A percentile compares a stretch with the other conserved stretches of the same genome.
Conservation (phyloP, 1,140 invertebrate species). For the Mizuhopecten yessoensis region DNA sequence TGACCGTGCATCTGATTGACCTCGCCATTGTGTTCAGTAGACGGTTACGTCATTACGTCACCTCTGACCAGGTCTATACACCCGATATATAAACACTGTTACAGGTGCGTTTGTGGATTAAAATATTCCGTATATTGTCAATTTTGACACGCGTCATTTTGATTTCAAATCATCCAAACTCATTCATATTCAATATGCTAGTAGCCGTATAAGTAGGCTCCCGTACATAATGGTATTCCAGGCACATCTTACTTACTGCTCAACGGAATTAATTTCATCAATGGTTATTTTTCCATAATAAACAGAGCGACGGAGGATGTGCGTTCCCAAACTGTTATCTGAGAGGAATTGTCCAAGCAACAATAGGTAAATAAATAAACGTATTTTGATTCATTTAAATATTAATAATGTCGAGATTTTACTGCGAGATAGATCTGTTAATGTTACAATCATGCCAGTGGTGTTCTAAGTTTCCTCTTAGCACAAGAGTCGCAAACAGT, state of each 20-base stretch:
- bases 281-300: slow-evolving; percentile 9
- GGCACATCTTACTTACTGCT: slow-evolving; percentile 12
- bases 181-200: slow-evolving; percentile 16
- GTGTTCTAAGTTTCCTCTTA: too few relatives aligned
- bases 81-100: background rate
- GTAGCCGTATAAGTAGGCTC: background rate
- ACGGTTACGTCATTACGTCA: background rate
- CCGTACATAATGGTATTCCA: background rate
- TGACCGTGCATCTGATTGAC: background rate
- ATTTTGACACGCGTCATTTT: slow-evolving; percentile 38
- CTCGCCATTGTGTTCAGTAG: background rate
- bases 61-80: background rate
- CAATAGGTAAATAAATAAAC: background rate
- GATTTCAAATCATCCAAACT: background rate
- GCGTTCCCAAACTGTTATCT: background rate
- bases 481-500: too few relatives aligned
- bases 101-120: slow-evolving; percentile 23
- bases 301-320: background rate
- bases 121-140: slow-evolving; percentile 33
- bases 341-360: background rate
- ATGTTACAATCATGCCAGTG: too few relatives aligned
- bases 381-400: background rate
- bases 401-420: too few relatives aligned
- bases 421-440: too few relatives aligned
- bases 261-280: background rate